Evolutionary conservation across 2,888 invertebrate genomes (phyloP).

Genomic region (Dicyrtoma fusca): DNA sequence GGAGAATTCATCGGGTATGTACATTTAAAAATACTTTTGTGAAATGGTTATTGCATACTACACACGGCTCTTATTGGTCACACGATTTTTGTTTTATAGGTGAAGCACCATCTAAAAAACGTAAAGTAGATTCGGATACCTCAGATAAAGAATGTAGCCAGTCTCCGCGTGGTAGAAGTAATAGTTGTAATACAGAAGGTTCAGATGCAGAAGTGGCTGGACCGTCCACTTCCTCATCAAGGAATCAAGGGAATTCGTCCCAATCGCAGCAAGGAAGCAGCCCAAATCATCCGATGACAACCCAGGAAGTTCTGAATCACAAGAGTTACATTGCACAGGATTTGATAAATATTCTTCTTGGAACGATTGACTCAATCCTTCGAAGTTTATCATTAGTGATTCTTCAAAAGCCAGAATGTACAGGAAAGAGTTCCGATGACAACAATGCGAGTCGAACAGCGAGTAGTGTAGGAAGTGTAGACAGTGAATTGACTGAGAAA

Average conservation of each 20-base stretch:
- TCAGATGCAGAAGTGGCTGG: slow-evolving; percentile 24
- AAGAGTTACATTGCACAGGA: slow-evolving; percentile 49
- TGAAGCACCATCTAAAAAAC: slow-evolving; percentile 47
- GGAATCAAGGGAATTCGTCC: slow-evolving; percentile 34
- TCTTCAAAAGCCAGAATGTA: slow-evolving; percentile 1
- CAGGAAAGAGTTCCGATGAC: background rate
- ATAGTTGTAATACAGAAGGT: slow-evolving; percentile 23
- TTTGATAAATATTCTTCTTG: slow-evolving; percentile 47
- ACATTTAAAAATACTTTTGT: background rate
- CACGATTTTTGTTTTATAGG: slow-evolving; percentile 10
- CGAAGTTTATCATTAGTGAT: slow-evolving; percentile 2
- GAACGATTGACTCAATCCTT: slow-evolving; percentile 47
- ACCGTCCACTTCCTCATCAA: slow-evolving; percentile 31
- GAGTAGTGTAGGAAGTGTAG: background rate
- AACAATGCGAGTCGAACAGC: background rate
- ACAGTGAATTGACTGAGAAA: background rate
- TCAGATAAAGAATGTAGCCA: slow-evolving; percentile 14
- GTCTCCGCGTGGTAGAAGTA: slow-evolving; percentile 2
- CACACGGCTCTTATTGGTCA: background rate
- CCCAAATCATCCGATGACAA: slow-evolving; percentile 7
- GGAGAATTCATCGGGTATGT: slow-evolving; percentile 15
- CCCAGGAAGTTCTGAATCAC: slow-evolving; percentile 42
- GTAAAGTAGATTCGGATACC: slow-evolving; percentile 43
- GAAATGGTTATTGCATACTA: background rate
- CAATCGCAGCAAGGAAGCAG: slow-evolving; percentile 19